These are phyloP conservation scores for Drosophila mulleri DNA, from an alignment of 2,888 invertebrate genomes.

Conservation along the genomic window DNA sequence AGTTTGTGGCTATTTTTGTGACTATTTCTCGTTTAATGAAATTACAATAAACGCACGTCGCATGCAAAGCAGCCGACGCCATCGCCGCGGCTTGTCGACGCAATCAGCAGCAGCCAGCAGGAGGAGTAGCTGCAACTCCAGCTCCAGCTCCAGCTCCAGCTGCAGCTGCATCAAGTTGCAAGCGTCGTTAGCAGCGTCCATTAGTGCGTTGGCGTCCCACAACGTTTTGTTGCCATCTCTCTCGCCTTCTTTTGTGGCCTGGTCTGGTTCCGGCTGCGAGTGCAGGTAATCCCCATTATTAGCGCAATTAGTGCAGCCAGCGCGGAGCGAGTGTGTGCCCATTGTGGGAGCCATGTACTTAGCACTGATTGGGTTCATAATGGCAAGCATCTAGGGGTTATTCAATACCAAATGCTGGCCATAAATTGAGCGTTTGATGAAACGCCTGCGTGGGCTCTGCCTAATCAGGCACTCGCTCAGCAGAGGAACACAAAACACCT, in stretches of 20 bases:
- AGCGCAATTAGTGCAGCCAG: slow-evolving; percentile 72
- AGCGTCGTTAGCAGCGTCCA: slow-evolving; percentile 70
- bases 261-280: slow-evolving; percentile 28
- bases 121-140: background rate
- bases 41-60: slow-evolving; percentile 77
- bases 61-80: slow-evolving; percentile 41
- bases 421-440: slow-evolving; percentile 55
- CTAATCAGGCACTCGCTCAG: slow-evolving; percentile 49
- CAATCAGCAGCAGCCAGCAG: slow-evolving; percentile 35
- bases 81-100: slow-evolving; percentile 40
- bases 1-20: slow-evolving; percentile 55
- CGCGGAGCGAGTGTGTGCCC: slow-evolving; percentile 42
- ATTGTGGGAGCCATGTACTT: slow-evolving; percentile 69
- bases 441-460: slow-evolving; percentile 56
- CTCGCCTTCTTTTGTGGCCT: slow-evolving; percentile 3
- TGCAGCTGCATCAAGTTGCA: slow-evolving; percentile 11
- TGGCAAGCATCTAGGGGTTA: slow-evolving; percentile 34
- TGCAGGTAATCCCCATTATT: slow-evolving; percentile 76
- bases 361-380: slow-evolving; percentile 72
- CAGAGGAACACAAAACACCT: slow-evolving; percentile 28
- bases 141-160: background rate
- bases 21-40: slow-evolving; percentile 79
- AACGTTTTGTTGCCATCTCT: slow-evolving; percentile 25
- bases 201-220: slow-evolving; percentile 72
- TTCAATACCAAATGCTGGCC: slow-evolving; percentile 38